These are phyloP conservation scores for Lepidotrigona ventralis DNA, from an alignment of 1,140 invertebrate species.

Conservation along the genomic window DNA sequence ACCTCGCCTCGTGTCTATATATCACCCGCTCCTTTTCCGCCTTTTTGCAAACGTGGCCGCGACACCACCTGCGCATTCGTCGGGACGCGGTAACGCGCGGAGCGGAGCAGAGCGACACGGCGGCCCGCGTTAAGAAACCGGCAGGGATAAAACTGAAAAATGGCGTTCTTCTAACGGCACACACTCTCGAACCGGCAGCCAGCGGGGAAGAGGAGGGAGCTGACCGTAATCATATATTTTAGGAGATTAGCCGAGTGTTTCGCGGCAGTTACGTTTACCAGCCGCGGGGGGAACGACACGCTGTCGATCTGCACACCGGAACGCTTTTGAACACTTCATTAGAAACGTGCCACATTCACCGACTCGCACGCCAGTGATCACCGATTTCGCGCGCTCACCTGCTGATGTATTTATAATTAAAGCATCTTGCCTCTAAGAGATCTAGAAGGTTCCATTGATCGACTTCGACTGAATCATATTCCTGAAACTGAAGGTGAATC, in stretches of 20 bases:
- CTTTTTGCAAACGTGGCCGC: conserved; percentile 51
- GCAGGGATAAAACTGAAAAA: conserved; percentile 46
- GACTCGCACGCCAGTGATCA: background rate
- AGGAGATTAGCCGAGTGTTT: conserved; percentile 36
- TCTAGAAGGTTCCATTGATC: background rate
- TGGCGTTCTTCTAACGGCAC: conserved; percentile 36
- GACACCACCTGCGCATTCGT: conserved; percentile 53
- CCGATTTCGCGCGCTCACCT: background rate
- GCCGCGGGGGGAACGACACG: background rate
- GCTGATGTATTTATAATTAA: background rate
- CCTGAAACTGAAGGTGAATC: no score
- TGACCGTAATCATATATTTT: conserved; percentile 19
- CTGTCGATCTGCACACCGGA: conserved; percentile 17
- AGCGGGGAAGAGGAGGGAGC: no score
- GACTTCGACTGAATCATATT: background rate
- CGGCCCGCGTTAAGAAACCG: conserved; percentile 39
- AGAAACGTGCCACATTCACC: no score
- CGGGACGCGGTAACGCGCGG: conserved; percentile 28
- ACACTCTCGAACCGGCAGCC: background rate
- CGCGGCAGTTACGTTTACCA: conserved; percentile 8
- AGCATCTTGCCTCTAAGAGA: background rate
- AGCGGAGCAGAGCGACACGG: background rate
- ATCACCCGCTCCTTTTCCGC: conserved; percentile 59
- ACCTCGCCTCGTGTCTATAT: conserved; percentile 51
- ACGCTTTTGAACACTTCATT: conserved; percentile 5